These are phyloP conservation scores for Neomorphus geoffroyi DNA, from an alignment of 2,797 vertebrate species.

Conservation along the genomic window DNA sequence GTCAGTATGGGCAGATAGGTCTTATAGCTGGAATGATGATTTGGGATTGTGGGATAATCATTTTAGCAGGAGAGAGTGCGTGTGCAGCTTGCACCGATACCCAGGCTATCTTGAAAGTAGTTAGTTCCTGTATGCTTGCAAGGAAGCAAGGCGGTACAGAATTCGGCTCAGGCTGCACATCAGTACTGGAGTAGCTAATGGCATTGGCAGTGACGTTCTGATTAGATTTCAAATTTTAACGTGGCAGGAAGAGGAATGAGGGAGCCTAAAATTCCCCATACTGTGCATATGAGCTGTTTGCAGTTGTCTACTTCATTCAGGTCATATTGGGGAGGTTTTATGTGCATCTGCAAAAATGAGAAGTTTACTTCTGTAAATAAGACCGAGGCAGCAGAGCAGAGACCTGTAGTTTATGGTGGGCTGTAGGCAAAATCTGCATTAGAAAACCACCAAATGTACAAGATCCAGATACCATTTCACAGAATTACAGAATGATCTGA, in stretches of 20 bases:
- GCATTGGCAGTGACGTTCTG: not conserved
- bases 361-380: not conserved
- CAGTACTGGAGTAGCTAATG: not conserved
- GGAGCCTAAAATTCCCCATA: not conserved
- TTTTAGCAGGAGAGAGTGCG: not conserved
- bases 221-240: not conserved
- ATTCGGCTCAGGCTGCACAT: not conserved
- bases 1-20: not conserved
- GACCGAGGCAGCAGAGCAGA: not conserved
- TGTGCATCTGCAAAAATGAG: not conserved
- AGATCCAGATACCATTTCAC: not conserved
- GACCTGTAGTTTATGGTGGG: not conserved
- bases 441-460: fast-evolving
- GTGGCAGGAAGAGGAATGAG: not conserved
- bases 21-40: not conserved
- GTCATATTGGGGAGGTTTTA: fast-evolving
- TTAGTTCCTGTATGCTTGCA: not conserved
- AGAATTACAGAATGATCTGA: too few species aligned
- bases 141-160: fast-evolving
- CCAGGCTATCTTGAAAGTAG: not conserved
- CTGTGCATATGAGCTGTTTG: not conserved
- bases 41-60: not conserved
- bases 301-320: not conserved
- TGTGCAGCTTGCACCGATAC: not conserved
- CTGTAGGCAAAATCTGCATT: not conserved